Evolutionary conservation across 2,797 vertebrate species (phyloP).

Genomic region (Scomberomorus guttatus): DNA sequence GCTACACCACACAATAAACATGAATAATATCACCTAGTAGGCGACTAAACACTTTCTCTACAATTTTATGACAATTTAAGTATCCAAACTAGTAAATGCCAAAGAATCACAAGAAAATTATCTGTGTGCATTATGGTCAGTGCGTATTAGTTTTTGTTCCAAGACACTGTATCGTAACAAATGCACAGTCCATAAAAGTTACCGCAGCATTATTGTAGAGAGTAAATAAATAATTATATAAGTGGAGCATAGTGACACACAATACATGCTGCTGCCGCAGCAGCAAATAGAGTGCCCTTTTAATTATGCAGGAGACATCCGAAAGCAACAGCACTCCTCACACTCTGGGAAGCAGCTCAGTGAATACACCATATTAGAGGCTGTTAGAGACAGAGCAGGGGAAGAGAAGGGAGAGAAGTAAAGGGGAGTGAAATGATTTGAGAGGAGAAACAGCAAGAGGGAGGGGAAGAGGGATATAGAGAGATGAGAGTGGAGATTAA

Average conservation of each 20-base stretch:
- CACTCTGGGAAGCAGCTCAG: constrained; percentile 81
- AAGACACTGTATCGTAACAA: constrained; percentile 44
- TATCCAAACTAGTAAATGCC: not conserved
- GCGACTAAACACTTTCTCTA: constrained; percentile 32
- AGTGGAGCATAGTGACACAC: constrained; percentile 82
- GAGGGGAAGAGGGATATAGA: constrained; percentile 30
- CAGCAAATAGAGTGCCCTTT: constrained; percentile 85
- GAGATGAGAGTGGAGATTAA: constrained; percentile 69
- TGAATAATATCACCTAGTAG: constrained; percentile 30
- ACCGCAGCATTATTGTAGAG: constrained; percentile 66
- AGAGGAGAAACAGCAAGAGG: constrained; percentile 56
- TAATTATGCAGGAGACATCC: constrained; percentile 90
- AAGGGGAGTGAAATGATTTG: constrained; percentile 61
- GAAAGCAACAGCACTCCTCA: constrained; percentile 86
- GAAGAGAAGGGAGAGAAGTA: constrained; percentile 45
- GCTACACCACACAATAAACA: constrained; percentile 33
- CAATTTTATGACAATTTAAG: constrained; percentile 33
- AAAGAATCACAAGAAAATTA: constrained; percentile 25
- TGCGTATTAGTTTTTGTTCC: constrained; percentile 5
- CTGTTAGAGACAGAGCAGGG: constrained; percentile 71
- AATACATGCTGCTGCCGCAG: constrained; percentile 81
- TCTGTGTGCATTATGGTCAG: constrained; percentile 11
- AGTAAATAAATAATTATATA: constrained; percentile 86
- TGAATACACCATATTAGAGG: constrained; percentile 82
- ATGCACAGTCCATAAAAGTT: constrained; percentile 64